Evolutionary conservation across 2,888 invertebrate genomes (phyloP), one percentile per base, ranked within the genome.

Genomic region (Torymus texanus): DNA sequence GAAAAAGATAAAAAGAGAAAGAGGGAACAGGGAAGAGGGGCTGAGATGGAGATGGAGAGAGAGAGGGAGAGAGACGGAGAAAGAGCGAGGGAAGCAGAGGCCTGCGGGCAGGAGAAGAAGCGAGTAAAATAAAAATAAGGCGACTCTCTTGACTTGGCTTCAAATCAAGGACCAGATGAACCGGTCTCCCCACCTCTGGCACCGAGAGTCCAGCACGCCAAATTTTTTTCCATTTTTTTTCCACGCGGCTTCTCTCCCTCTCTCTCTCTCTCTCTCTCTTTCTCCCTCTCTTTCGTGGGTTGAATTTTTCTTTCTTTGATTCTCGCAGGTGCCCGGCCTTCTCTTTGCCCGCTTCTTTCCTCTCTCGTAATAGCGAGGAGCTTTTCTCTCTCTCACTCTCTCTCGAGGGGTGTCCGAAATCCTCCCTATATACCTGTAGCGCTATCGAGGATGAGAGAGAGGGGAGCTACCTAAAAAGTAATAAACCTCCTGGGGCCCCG

Each of bases 141-240:
- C 16, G 66, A 66, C 66, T 82, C 83, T 82, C 83, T 81, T 83
- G 68, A 84, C 82, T 84, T 83, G 83, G 84, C 84, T 86, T 85
- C 85, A 85, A 87, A 87, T 86, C 87, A 86, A 87, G 86, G 86
- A 86, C 86, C 86, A 85, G 86, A 86, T 85, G 84, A 87, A 87
- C 87, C 87, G 87, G 87, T 87, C 87, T 86, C 83, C 84, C 83
- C 84, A 82, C 77, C 75, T 71, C 70, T 65, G 59, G 67, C 63
- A 29, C 29, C 29, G 29, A 29, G 29, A 29, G 29, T 29, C 29
- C 29, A 29, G 29, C 58, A 56, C 51, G 50, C 51, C 68, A 58
- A 75, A 67, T 81, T 81, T 66, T 81, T 65, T 71, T 68, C 53
- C 75, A 21, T 21, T 72, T 80, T 78, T 78, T 78, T 79, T 72